A percentile compares a stretch with the other conserved stretches of the same genome.
These are phyloP conservation scores for Drosophila simulans DNA, from an alignment of 1,140 invertebrate genomes.

Conservation along the genomic window DNA sequence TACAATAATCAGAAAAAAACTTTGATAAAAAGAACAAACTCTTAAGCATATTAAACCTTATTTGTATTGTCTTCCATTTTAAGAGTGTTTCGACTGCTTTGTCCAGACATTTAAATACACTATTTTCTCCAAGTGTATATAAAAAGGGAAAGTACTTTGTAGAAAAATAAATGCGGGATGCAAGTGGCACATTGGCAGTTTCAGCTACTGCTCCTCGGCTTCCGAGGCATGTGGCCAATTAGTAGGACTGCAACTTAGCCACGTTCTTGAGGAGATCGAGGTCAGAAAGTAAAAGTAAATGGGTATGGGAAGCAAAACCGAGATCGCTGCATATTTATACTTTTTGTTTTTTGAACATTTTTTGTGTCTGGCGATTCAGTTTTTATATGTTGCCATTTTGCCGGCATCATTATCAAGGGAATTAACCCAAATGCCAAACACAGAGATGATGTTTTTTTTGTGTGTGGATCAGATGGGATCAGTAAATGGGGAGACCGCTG, in stretches of 20 bases:
- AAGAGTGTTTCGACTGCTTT: not conserved
- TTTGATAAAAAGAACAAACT: not conserved
- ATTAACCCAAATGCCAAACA: slow-evolving; percentile 28
- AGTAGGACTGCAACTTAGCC: slow-evolving; percentile 31
- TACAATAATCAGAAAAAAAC: not conserved
- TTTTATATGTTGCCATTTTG: slow-evolving; percentile 26
- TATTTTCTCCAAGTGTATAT: slow-evolving; percentile 1
- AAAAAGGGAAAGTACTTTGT: not conserved
- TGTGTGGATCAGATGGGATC: not conserved
- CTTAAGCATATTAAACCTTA: no score
- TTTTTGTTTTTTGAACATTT: not conserved
- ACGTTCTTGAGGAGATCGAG: slow-evolving; percentile 24
- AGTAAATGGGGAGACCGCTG: not conserved
- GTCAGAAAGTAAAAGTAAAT: slow-evolving; percentile 4
- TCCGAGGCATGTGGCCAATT: slow-evolving; percentile 16
- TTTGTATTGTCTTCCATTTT: no score
- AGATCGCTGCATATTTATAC: slow-evolving; percentile 34
- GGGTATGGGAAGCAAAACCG: slow-evolving; percentile 11
- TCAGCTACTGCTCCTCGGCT: slow-evolving; percentile 1
- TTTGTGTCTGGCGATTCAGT: slow-evolving; percentile 22
- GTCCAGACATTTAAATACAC: not conserved
- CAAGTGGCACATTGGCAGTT: slow-evolving; percentile 8
- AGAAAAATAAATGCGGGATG: not conserved
- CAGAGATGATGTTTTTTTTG: slow-evolving; percentile 8
- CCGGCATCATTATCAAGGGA: slow-evolving; percentile 30